Conservation (phyloP, 30 jellyfish, hydroid and myxozoan genomes). For the Turritopsis rubra region DNA sequence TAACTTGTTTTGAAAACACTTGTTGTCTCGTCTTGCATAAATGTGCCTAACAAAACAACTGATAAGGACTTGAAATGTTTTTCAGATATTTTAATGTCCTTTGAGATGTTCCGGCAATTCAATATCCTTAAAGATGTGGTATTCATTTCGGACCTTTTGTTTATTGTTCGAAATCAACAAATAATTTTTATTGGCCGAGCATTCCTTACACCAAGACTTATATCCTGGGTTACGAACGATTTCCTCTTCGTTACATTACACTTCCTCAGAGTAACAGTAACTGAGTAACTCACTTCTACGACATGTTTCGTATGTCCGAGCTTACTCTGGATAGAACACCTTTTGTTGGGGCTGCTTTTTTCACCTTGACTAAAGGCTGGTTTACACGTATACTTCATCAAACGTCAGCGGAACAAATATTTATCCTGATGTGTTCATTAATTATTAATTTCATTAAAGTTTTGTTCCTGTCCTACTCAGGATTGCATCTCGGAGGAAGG, state of each 20-base stretch:
- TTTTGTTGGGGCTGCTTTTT: too few species aligned
- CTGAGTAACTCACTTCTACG: too few species aligned
- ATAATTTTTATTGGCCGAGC: background rate
- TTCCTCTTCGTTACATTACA: too few species aligned
- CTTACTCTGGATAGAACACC: too few species aligned
- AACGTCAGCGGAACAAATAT: background rate
- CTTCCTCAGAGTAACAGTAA: too few species aligned
- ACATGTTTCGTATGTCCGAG: too few species aligned
- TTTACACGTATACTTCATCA: too few species aligned
- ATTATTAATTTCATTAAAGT: background rate
- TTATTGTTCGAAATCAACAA: background rate
- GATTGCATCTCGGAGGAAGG: background rate
- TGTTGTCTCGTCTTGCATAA: background rate
- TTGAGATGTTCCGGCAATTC: background rate
- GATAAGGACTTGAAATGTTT: background rate
- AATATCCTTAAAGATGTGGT: background rate
- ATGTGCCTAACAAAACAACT: background rate
- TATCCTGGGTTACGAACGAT: background rate
- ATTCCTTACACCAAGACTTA: background rate
- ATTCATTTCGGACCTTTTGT: background rate
- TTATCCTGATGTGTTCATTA: background rate
- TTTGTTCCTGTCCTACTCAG: background rate
- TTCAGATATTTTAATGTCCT: background rate
- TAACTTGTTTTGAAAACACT: background rate
- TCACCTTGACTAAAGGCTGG: too few species aligned